phyloP scores from a whole-genome alignment of 1,140 invertebrate species.

The Antheraea mylitta region DNA sequence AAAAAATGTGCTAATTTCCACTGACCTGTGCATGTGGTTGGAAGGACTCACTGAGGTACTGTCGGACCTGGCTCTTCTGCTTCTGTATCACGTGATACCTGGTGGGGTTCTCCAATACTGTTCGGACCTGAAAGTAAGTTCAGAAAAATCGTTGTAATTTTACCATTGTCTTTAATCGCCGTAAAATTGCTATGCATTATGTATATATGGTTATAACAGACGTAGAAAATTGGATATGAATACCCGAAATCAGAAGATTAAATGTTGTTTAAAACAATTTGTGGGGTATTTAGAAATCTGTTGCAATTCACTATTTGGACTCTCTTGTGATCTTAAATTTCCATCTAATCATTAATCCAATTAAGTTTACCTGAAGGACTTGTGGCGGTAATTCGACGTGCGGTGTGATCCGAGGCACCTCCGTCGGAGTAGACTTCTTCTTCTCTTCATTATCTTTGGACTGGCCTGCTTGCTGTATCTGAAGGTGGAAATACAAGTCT shows the following conservation, averaged over 20 bases:
- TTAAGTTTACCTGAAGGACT: conserved; percentile 84
- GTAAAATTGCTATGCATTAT: too few relatives aligned
- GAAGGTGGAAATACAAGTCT: conserved; percentile 8
- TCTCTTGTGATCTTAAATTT: too few relatives aligned
- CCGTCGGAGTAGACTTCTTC: conserved; percentile 76
- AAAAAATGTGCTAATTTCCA: background rate
- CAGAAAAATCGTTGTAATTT: background rate
- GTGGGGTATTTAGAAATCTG: too few relatives aligned
- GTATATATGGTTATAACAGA: too few relatives aligned
- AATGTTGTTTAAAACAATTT: too few relatives aligned
- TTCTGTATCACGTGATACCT: conserved; percentile 94
- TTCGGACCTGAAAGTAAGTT: conserved; percentile 83
- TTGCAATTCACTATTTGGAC: too few relatives aligned
- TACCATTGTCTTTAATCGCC: background rate
- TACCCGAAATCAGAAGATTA: too few relatives aligned
- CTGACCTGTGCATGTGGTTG: conserved; percentile 76
- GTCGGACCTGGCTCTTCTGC: conserved; percentile 92
- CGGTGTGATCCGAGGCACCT: conserved; percentile 78
- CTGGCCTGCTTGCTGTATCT: conserved; percentile 62
- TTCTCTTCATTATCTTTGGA: conserved; percentile 68
- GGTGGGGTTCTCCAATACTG: conserved; percentile 93
- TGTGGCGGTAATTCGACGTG: conserved; percentile 87
- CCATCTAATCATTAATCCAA: too few relatives aligned
- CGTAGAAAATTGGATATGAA: too few relatives aligned
- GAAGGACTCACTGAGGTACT: conserved; percentile 90